Base-by-base conservation (phyloP, 2,113 vertebrate species). In the Cranoglanis bouderius region DNA sequence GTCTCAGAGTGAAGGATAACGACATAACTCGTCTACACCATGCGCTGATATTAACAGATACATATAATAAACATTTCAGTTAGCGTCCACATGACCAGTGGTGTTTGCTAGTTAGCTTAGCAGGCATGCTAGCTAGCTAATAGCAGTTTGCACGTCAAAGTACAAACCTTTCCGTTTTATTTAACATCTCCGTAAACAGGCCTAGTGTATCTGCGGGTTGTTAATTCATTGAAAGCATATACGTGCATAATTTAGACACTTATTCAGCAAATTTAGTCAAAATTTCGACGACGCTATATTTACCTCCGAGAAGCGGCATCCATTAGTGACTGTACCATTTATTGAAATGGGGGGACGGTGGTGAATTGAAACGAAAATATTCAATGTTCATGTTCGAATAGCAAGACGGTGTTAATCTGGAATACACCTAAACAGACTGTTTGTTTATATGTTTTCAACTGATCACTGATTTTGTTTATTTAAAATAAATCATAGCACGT, bases 251-350 rank as follows among this genome's bases (percentile, higher is more conserved):
- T 51, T 12, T 67, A 80, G 32, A 91, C 89, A 29, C 9, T 77
- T 55, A 80, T 63, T 75, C 35, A 53, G 38, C 57, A 85, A 38
- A 87, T 49, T 16, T 65, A 80, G 82, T 91, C 53, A 89, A 77
- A 87, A 85, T 86, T 88, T 87, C 24, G 26, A 46, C 88, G 49
- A 40, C 24, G 57, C 83, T 93, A 90, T 92, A 92, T 92, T 94
- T 95, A 96, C 95, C 94, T 92, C 93, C 84, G 92, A 72, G 85
- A 91, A 85, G 90, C 88, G 91, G 93, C 89, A 82, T 90, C 95
- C 95, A 96, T 95, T 92, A 91, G 93, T 88, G 94, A 40, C 89
- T 13, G 88, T 88, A 89, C 93, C 93, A 96, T 92, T 84, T 35
- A 29, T 7, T 12, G 1, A 21, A 46, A 46, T 13, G 7, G 1